Evolutionary conservation across 2,113 vertebrate species (phyloP).

Genomic region (human): GRCh38 chr2:80201001-80201500

Average conservation of each 20-base stretch:
- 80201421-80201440: too few species aligned
- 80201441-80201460: too few species aligned
- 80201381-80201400: conserved; percentile 21
- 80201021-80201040: background rate
- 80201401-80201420: too few species aligned
- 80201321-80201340: conserved; percentile 33
- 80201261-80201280: background rate
- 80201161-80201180: background rate
- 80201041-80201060: background rate
- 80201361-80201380: conserved; percentile 26
- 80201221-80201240: background rate
- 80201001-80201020: background rate
- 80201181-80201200: background rate
- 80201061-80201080: background rate
- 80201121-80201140: background rate
- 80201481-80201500: too few species aligned
- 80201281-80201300: background rate
- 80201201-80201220: background rate
- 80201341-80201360: background rate
- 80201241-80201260: background rate
- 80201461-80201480: too few species aligned
- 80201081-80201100: background rate
- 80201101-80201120: background rate
- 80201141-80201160: background rate
- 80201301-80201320: background rate